phyloP scores from a whole-genome alignment of 2,888 invertebrate genomes.

The Chirona hameri region DNA sequence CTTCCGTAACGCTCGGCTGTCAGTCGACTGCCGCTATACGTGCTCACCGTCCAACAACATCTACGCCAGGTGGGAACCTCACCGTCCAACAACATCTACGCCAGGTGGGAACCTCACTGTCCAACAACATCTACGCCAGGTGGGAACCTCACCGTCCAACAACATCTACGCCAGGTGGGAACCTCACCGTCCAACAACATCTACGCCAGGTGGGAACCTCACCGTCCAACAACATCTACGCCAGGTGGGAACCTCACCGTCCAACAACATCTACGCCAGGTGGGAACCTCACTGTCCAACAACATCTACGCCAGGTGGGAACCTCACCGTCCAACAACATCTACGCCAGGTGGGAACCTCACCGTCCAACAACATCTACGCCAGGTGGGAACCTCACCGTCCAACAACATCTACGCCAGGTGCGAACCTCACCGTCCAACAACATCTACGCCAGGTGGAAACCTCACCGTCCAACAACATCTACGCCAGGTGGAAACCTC shows the following conservation, averaged over 20 bases:
- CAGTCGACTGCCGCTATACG: conserved; percentile 78
- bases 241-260: conserved; percentile 64
- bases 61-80: conserved; percentile 62
- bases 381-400: conserved; percentile 64
- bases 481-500: conserved; percentile 62
- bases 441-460: conserved; percentile 64
- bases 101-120: conserved; percentile 62
- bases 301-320: conserved; percentile 64
- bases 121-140: conserved; percentile 80
- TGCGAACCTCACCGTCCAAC: conserved; percentile 63
- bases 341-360: conserved; percentile 62
- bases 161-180: conserved; percentile 64
- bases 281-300: conserved; percentile 62
- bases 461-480: conserved; percentile 86
- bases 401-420: conserved; percentile 80
- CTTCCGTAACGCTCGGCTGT: conserved; percentile 81
- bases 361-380: conserved; percentile 79
- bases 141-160: conserved; percentile 63
- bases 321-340: conserved; percentile 86
- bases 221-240: conserved; percentile 79
- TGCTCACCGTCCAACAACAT: conserved; percentile 89
- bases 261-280: conserved; percentile 80
- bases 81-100: conserved; percentile 79
- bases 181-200: conserved; percentile 86
- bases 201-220: conserved; percentile 62